Evolutionary conservation across 64 coral and sea anemone genomes (phyloP), one percentile per base, ranked within the genome.

Genomic region (Dendrophyllia cribrosa): DNA sequence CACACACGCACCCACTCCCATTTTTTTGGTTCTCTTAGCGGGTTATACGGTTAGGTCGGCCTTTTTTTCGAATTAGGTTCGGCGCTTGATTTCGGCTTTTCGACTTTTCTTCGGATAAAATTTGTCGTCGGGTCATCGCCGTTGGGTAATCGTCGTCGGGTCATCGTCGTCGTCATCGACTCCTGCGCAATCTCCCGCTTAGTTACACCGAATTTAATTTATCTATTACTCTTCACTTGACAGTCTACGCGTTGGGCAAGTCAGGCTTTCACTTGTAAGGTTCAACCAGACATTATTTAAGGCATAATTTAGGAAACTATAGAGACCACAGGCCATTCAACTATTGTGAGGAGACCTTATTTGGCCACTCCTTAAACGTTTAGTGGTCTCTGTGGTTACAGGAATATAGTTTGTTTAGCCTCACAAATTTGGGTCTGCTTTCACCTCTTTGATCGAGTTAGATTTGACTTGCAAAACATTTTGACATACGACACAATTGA

Each of bases 181-280:
- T 76, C 51, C 48, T 4, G 4, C 21, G 20, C 13, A 9, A 51
- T 20, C 48, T 51, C 73, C 48, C 48, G 45, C 73, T 50, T 76
- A 50, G 45, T 51, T 76, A 46, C 73, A 46, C 73, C 5, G 19
- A 76, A 19, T 16, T 6, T 5, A 76, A 51, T 51, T 76, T 20
- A 73, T 16, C 70, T 46, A n/a, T 51, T 51, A 76, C 73, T 2
- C 45, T 76, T 76, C 73, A 76, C 73, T 76, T 76, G 16, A 51
- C 73, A 76, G 73, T 52, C 8, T 2, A 53, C 1, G 0, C 16
- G 20, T 46, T 76, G 73, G 8, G 21, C 20, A 51, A 51, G 73
- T 76, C 46, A 76, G 19, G 48, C 48, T 76, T 9, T 76, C 43
- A 55, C n/a, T 50, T 14, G 73, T 51, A 76, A 76, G 73, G 73